Evolutionary conservation across 1,140 invertebrate species (phyloP).

Genomic region (Drosophila grimshawi): DNA sequence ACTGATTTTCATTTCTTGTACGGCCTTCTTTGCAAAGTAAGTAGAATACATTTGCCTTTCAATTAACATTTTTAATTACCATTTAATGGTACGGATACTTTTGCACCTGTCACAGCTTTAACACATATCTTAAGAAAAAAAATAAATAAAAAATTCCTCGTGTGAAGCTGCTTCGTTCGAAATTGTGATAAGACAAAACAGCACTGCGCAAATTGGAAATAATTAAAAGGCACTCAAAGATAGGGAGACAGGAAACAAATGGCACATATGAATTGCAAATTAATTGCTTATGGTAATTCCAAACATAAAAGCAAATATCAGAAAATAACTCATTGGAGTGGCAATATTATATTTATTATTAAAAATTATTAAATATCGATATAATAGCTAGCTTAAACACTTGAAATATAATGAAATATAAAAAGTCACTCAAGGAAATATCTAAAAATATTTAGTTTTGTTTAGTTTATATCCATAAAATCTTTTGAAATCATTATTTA

Average conservation of each 20-base stretch:
- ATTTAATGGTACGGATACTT: slow-evolving; percentile 53
- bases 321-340: not conserved
- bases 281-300: slow-evolving; percentile 18
- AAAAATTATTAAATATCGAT: not conserved
- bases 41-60: slow-evolving; percentile 1
- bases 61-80: slow-evolving; percentile 55
- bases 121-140: slow-evolving; percentile 17
- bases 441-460: too few relatives aligned
- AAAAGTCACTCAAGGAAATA: too few relatives aligned
- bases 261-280: slow-evolving; percentile 27
- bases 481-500: too few relatives aligned
- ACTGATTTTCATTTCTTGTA: not conserved
- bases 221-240: slow-evolving; percentile 65
- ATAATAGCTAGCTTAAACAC: too few relatives aligned
- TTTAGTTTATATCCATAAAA: too few relatives aligned
- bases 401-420: too few relatives aligned
- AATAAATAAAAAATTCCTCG: slow-evolving; percentile 9
- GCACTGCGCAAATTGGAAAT: slow-evolving; percentile 33
- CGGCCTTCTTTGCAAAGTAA: not conserved
- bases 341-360: not conserved
- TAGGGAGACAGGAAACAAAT: slow-evolving; percentile 3
- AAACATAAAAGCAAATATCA: not conserved
- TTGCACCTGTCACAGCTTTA: slow-evolving; percentile 27
- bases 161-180: slow-evolving; percentile 41
- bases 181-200: slow-evolving; percentile 53